Evolutionary conservation across 2,113 vertebrate species (phyloP), one percentile per base, ranked within the genome.

Genomic region (Oceanodroma tethys): DNA sequence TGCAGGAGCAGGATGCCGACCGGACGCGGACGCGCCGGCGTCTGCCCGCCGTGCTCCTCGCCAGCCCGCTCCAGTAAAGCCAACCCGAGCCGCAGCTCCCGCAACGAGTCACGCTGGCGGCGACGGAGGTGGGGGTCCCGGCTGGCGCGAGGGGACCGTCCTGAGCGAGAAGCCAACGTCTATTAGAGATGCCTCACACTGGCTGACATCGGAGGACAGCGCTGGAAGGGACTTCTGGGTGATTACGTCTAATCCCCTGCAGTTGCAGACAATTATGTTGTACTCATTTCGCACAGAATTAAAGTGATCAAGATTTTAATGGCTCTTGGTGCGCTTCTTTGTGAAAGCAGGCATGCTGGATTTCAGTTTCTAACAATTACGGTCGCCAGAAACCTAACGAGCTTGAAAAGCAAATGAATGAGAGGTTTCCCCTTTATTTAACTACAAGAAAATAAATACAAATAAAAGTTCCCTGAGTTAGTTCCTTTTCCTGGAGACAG

Each of bases 401-500:
- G 63, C 86, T 93, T 70, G 79, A 82, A 88, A 84, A 91, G 90
- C 65, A 94, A 95, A 86, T 56, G 56, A 86, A 94, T 71, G 62
- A 60, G 76, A 95, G 76, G 50, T 32, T 92, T 86, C 43, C 94
- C 87, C 74, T 63, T 92, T 89, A 87, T 45, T 88, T 82, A 68
- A 89, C 88, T 93, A 85, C 40, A 76, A 76, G 63, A 81, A 83
- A 86, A 91, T 60, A 95, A 93, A 94, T 30, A 92, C 65, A 89
- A 89, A 88, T 80, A 88, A 74, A 88, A 91, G 91, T 91, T 88
- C 52, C 34, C 38, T 14, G 63, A 68, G 72, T 56, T 79, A 52
- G 47, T 89, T 97, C 59, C 81, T 89, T 83, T 67, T 81, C 83
- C 96, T 82, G 90, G 76, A 95, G 78, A 86, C 58, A n/a, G 75